Conservation (phyloP, 2,888 invertebrate species). For the Ellobium chinense region DNA sequence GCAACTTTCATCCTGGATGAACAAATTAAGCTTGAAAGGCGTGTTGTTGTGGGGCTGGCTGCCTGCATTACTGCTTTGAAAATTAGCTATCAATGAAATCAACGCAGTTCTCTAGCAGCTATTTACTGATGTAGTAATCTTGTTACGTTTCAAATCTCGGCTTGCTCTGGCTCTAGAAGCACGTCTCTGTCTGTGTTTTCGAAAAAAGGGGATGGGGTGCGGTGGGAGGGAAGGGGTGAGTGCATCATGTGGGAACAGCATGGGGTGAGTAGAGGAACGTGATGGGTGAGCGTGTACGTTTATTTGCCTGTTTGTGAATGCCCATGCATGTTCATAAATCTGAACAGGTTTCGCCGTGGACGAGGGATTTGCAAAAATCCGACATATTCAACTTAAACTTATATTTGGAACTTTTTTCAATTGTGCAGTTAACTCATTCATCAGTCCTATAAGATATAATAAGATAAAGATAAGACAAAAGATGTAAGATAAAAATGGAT, state of each 20-base stretch:
- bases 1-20: slow-evolving; percentile 44
- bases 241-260: not conserved
- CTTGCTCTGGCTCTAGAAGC: not conserved
- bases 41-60: slow-evolving; percentile 48
- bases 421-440: too few species aligned
- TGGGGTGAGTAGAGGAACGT: too few species aligned
- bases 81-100: slow-evolving; percentile 54
- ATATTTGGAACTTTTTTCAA: too few species aligned
- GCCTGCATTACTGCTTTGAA: slow-evolving; percentile 45
- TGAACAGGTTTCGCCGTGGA: too few species aligned
- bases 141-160: slow-evolving; percentile 32
- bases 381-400: too few species aligned
- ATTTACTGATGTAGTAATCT: slow-evolving; percentile 30
- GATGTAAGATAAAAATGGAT: too few species aligned
- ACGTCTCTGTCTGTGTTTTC: not conserved
- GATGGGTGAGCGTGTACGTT: too few species aligned
- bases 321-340: too few species aligned
- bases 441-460: too few species aligned
- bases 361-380: too few species aligned
- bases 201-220: not conserved
- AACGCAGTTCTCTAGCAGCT: not conserved
- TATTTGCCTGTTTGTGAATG: too few species aligned
- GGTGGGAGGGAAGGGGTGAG: not conserved
- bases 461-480: too few species aligned
- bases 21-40: slow-evolving; percentile 48